Evolutionary conservation across 1,140 invertebrate species (phyloP).

Genomic region (Pollicipes pollicipes): DNA sequence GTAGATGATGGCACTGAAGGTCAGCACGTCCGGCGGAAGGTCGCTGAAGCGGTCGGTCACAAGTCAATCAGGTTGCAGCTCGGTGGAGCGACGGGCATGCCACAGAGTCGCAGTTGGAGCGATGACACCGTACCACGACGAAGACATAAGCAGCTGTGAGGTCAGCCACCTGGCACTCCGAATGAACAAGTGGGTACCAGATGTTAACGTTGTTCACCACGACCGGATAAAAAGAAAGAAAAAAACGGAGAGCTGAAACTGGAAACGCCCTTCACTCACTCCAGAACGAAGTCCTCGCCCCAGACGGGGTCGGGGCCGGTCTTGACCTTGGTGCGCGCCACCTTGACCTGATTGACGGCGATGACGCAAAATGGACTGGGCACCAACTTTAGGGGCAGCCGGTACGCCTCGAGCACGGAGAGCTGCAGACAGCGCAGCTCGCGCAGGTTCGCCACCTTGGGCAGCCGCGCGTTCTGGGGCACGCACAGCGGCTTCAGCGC

Average conservation of each 20-base stretch:
- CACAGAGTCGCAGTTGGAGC: neutral
- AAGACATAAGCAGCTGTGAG: too few relatives aligned
- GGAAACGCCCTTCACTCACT: slow-evolving; percentile 42
- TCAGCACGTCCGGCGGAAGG: slow-evolving; percentile 82
- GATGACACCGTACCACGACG: too few relatives aligned
- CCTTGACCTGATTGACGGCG: slow-evolving; percentile 49
- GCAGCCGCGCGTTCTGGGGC: slow-evolving; percentile 66
- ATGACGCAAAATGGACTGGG: slow-evolving; percentile 81
- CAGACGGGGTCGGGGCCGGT: slow-evolving; percentile 71
- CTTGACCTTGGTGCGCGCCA: slow-evolving; percentile 69
- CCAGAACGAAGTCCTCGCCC: slow-evolving; percentile 85
- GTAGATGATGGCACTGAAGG: slow-evolving; percentile 73
- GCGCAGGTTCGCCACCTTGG: slow-evolving; percentile 56
- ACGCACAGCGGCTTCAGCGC: slow-evolving; percentile 78
- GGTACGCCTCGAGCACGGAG: slow-evolving; percentile 63
- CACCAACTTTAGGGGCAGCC: slow-evolving; percentile 62
- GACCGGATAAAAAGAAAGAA: too few relatives aligned
- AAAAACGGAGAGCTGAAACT: too few relatives aligned
- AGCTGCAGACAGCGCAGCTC: slow-evolving; percentile 67
- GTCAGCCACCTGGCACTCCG: too few relatives aligned
- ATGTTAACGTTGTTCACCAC: too few relatives aligned
- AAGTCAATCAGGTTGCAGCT: too few relatives aligned
- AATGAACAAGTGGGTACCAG: too few relatives aligned
- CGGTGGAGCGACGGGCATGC: neutral
- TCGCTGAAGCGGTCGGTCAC: slow-evolving; percentile 32